Conservation (phyloP, 1,140 invertebrate species). For the Apis cerana region DNA sequence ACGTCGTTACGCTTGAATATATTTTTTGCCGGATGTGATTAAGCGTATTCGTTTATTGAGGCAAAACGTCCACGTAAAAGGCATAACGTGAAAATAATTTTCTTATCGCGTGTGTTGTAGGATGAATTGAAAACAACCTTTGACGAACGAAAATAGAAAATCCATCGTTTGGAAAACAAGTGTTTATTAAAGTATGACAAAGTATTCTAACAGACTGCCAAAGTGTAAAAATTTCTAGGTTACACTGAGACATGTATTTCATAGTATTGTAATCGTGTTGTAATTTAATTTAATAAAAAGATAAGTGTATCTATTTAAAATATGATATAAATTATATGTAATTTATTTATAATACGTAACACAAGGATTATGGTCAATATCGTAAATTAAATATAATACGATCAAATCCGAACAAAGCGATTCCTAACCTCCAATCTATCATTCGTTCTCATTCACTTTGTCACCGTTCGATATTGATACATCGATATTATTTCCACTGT, state of each 20-base stretch:
- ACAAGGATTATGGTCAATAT: background rate
- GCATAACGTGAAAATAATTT: no score
- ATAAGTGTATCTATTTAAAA: no score
- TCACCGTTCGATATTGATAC: background rate
- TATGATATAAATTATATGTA: background rate
- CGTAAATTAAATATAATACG: background rate
- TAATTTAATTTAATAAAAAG: no score
- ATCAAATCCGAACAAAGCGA: background rate
- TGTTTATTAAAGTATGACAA: background rate
- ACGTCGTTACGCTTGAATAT: no score
- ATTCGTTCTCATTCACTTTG: background rate
- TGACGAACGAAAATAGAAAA: background rate
- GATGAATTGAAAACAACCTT: background rate
- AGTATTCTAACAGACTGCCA: constrained; percentile 26
- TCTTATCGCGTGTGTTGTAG: background rate
- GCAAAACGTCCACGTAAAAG: no score
- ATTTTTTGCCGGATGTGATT: no score
- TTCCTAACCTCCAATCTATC: background rate
- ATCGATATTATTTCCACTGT: background rate
- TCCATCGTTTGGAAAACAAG: no score
- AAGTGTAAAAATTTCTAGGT: constrained; percentile 15
- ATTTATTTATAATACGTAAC: background rate
- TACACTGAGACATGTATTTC: background rate
- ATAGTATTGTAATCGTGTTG: background rate
- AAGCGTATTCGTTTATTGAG: no score